These are phyloP conservation scores for Danionella cerebrum DNA, from an alignment of 2,113 vertebrate species.

Conservation along the genomic window DNA sequence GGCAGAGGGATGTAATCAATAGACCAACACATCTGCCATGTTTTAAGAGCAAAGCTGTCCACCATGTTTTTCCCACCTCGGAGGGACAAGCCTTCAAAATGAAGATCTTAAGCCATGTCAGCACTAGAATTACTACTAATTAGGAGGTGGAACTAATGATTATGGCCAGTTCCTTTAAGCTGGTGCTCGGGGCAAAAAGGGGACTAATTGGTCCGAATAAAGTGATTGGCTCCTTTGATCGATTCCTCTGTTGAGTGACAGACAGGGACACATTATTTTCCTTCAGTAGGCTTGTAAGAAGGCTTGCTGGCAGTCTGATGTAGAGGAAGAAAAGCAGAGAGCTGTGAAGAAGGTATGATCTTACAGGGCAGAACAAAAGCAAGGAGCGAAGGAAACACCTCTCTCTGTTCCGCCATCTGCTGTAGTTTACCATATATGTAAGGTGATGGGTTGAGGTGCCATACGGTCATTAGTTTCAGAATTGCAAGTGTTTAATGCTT, in stretches of 20 bases:
- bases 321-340: constrained; percentile 22
- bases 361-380: constrained; percentile 18
- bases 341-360: not conserved
- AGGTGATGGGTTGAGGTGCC: no score
- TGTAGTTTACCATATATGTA: constrained; percentile 9
- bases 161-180: constrained; percentile 30
- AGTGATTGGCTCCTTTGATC: constrained; percentile 49
- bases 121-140: constrained; percentile 47
- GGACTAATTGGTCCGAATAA: constrained; percentile 50
- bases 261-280: constrained; percentile 35
- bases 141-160: constrained; percentile 40
- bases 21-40: constrained; percentile 29
- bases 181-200: constrained; percentile 18
- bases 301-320: constrained; percentile 26
- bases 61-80: not conserved
- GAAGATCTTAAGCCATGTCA: constrained; percentile 25
- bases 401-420: constrained; percentile 41
- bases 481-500: no score
- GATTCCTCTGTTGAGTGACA: constrained; percentile 36
- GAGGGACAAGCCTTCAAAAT: constrained; percentile 22
- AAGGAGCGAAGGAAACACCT: constrained; percentile 4
- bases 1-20: constrained; percentile 29
- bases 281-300: constrained; percentile 33
- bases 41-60: constrained; percentile 26
- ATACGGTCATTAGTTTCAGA: no score